A percentile compares a stretch with the other conserved stretches of the same genome.
Evolutionary conservation across 92 coral and sea anemone genomes (phyloP).

Genomic region (Actinernus sp.): DNA sequence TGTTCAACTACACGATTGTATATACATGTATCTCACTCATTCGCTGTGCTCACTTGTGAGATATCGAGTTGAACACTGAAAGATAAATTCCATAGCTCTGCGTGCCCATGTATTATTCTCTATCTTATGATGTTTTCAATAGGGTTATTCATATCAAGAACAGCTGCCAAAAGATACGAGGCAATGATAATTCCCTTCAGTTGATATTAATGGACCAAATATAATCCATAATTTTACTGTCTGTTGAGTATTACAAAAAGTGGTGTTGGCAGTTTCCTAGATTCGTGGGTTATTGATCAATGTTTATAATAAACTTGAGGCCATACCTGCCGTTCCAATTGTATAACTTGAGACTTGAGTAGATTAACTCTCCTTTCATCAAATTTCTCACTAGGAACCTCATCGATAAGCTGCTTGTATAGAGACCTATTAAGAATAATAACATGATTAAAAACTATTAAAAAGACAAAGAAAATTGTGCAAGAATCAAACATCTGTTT

Average conservation of each 20-base stretch:
- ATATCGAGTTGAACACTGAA: too few relatives aligned
- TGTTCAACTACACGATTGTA: too few relatives aligned
- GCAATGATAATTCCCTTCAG: too few relatives aligned
- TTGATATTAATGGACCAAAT: neutral
- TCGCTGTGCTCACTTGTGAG: too few relatives aligned
- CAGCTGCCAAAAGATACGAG: too few relatives aligned
- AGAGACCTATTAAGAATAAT: constrained; percentile 45
- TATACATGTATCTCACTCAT: too few relatives aligned
- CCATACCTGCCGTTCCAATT: constrained; percentile 82
- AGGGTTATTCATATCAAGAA: too few relatives aligned
- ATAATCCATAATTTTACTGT: neutral
- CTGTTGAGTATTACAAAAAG: neutral
- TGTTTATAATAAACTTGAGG: neutral
- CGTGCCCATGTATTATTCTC: too few relatives aligned
- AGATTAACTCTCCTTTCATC: constrained; percentile 84
- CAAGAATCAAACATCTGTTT: neutral
- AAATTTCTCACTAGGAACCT: constrained; percentile 68
- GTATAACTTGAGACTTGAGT: constrained; percentile 85
- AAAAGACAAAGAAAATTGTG: neutral
- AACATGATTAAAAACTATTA: neutral
- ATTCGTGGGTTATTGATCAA: too few relatives aligned
- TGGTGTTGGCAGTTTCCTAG: too few relatives aligned
- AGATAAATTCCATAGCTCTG: too few relatives aligned
- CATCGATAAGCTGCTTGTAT: constrained; percentile 72
- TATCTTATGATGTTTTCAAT: too few relatives aligned